These are phyloP conservation scores for Sinocyclocheilus rhinocerous DNA, from an alignment of 2,113 vertebrate species.

Conservation along the genomic window DNA sequence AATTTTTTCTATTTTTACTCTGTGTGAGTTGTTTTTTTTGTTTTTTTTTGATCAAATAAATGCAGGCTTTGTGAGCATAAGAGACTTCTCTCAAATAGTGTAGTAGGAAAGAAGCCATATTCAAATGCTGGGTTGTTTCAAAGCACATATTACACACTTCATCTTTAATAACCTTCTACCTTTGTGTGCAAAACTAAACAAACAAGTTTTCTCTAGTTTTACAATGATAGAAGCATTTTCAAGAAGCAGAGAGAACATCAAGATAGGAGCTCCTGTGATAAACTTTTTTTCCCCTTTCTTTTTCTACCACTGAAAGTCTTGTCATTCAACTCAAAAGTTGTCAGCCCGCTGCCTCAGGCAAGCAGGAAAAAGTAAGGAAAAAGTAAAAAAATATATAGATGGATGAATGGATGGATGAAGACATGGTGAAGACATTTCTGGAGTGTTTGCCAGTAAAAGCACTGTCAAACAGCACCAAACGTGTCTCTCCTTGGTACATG, in stretches of 20 bases:
- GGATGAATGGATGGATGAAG: too few species aligned
- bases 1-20: too few species aligned
- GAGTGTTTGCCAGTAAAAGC: background rate
- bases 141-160: background rate
- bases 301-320: background rate
- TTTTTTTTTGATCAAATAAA: too few species aligned
- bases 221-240: background rate
- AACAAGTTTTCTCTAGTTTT: background rate
- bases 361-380: background rate
- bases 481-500: too few species aligned
- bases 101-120: background rate
- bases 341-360: background rate
- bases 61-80: background rate
- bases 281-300: background rate
- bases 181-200: slow-evolving; percentile 7
- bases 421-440: background rate
- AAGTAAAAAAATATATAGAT: too few species aligned
- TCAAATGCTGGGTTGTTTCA: background rate
- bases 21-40: too few species aligned
- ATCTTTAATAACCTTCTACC: background rate
- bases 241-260: slow-evolving; percentile 23
- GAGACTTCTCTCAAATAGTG: background rate
- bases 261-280: background rate
- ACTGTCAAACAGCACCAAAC: too few species aligned
- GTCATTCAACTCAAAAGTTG: background rate